phyloP scores from a whole-genome alignment of 2,797 vertebrate genomes.

The Yasuhikotakia modesta region DNA sequence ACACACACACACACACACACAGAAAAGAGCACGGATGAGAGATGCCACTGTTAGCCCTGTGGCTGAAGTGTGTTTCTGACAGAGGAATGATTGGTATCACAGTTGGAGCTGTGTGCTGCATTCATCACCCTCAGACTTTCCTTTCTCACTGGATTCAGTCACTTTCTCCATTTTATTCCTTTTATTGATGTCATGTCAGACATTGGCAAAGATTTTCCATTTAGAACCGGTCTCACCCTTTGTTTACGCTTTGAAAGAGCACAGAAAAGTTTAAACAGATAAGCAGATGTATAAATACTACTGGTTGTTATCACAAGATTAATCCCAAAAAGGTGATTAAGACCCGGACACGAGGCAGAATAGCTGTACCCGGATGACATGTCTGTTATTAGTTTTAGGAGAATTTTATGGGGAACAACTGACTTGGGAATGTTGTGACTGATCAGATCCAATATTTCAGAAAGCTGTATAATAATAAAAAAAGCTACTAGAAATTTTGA shows the following conservation, averaged over 20 bases:
- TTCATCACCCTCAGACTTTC: conserved; percentile 34
- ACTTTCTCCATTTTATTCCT: conserved; percentile 9
- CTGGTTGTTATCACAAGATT: too few relatives aligned
- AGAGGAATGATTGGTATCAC: conserved; percentile 32
- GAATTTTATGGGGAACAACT: too few relatives aligned
- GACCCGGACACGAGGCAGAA: too few relatives aligned
- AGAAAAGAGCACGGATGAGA: neutral
- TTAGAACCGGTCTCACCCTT: conserved; percentile 3
- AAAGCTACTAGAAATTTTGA: too few relatives aligned
- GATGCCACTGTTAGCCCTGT: conserved; percentile 26
- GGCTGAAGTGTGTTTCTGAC: conserved; percentile 41
- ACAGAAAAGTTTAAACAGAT: conserved; percentile 5
- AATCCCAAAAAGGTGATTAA: too few relatives aligned
- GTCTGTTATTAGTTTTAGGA: too few relatives aligned
- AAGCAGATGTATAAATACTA: neutral
- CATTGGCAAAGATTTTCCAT: conserved; percentile 15
- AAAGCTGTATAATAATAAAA: too few relatives aligned
- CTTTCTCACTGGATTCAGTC: conserved; percentile 12
- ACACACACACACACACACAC: neutral
- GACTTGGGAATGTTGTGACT: too few relatives aligned
- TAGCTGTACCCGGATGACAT: too few relatives aligned
- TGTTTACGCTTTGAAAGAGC: conserved; percentile 1
- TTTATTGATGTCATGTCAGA: conserved; percentile 22
- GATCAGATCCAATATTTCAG: too few relatives aligned
- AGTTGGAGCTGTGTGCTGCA: conserved; percentile 17